Evolutionary conservation across 2,113 vertebrate genomes (phyloP), one percentile per base, ranked within the genome.

Genomic region (Pedionomus torquatus): DNA sequence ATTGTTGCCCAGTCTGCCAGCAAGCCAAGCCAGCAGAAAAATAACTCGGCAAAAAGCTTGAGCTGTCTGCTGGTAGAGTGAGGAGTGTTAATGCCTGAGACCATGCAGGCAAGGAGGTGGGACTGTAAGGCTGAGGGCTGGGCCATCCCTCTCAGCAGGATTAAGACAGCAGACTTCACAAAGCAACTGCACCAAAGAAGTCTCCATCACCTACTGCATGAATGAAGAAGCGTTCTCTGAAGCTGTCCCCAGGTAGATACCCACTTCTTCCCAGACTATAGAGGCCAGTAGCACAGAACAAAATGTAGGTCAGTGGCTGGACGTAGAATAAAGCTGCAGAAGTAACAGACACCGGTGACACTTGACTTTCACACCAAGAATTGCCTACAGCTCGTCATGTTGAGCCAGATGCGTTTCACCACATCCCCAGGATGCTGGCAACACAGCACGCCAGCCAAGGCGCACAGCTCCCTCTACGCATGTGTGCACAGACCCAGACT

Each of bases 401-500:
- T 10, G 7, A 78, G 64, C 74, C 93, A 96, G 91, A 64, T 1
- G 77, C 1, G 2, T 89, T 79, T 89, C 89, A 68, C 65, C 91
- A 69, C 65, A 1, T 48, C 77, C 81, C 93, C 89, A 55, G 72
- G 91, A 70, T 33, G 3, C 76, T 12, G 89, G 91, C 94, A 86
- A 54, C 1, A 1, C 89, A 70, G 57, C 28, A 64, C 30, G 0
- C 28, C 85, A n/a, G 74, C 33, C 37, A 4, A 43, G 33, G 2
- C 2, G 5, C 92, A 31, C 4, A 2, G 93, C 80, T 65, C 41
- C 0, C 31, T 9, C 25, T 10, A 54, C 2, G 2, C 26, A 3
- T 13, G 61, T 7, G 57, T 5, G 49, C 48, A 3, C 72, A 10
- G 80, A 20, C 39, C 83, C 80, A 48, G 83, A 3, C 28, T 0